Conservation (phyloP, 2,113 vertebrate genomes). For the Phylloscopus trochiloides region DNA sequence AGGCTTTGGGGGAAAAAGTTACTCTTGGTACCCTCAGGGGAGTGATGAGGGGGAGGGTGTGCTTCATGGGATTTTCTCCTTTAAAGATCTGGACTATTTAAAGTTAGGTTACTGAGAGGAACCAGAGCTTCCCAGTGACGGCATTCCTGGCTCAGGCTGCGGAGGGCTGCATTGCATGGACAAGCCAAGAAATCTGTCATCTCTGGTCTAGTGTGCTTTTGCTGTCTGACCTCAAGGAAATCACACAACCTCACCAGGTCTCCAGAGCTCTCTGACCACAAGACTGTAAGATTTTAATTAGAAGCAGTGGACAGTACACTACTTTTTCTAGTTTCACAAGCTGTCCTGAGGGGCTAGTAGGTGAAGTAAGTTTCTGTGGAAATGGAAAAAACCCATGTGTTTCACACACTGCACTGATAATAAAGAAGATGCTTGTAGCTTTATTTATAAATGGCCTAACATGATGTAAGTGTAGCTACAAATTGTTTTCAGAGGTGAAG, state of each 20-base stretch:
- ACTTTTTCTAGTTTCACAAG: constrained; percentile 7
- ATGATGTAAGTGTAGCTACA: not conserved
- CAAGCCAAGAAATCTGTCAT: not conserved
- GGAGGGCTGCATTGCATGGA: not conserved
- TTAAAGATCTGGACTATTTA: not conserved
- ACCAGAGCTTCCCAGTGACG: not conserved
- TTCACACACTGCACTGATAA: not conserved
- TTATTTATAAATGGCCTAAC: not conserved
- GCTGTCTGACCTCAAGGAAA: constrained; percentile 20
- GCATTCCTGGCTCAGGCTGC: not conserved
- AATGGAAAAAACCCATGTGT: not conserved
- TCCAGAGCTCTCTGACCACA: not conserved
- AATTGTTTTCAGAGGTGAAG: not conserved
- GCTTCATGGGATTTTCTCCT: not conserved
- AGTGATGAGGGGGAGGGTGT: no score
- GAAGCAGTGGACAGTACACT: not conserved
- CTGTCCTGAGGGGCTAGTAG: not conserved
- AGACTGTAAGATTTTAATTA: constrained; percentile 35
- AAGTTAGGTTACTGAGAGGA: not conserved
- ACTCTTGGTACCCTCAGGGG: not conserved
- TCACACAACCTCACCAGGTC: not conserved
- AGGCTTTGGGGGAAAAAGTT: not conserved
- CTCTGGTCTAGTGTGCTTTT: not conserved
- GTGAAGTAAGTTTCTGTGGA: not conserved
- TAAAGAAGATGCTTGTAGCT: not conserved